phyloP scores from a whole-genome alignment of 2,888 invertebrate genomes.

The Schizotus pectinicornis region DNA sequence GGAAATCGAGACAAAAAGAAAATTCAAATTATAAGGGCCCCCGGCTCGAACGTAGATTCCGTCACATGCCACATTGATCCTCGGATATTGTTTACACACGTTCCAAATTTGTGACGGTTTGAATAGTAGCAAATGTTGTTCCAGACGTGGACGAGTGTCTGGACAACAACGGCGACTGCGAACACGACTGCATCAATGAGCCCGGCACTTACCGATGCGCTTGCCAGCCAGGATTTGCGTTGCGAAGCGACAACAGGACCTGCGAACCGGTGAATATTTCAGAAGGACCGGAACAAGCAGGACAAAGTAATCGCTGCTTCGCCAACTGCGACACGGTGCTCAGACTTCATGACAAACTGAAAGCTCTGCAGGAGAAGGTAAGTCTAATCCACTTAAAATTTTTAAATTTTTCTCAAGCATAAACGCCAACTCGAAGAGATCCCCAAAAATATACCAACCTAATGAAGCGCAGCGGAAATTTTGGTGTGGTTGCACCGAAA shows the following conservation, averaged over 20 bases:
- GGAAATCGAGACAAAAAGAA: too few species aligned
- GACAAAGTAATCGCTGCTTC: slow-evolving; percentile 64
- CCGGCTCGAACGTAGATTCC: too few species aligned
- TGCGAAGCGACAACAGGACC: slow-evolving; percentile 65
- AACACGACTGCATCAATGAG: slow-evolving; percentile 69
- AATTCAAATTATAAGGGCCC: too few species aligned
- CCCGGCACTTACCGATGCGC: slow-evolving; percentile 66
- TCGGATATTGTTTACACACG: too few species aligned
- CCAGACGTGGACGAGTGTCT: slow-evolving; percentile 66
- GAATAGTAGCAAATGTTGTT: slow-evolving; percentile 12
- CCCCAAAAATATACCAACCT: too few species aligned
- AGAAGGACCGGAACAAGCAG: slow-evolving; percentile 40
- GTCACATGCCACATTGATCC: too few species aligned
- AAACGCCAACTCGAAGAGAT: too few species aligned
- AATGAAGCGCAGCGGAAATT: too few species aligned
- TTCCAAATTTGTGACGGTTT: not conserved
- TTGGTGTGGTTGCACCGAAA: too few species aligned
- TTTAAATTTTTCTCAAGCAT: slow-evolving; percentile 3
- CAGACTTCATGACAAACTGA: slow-evolving; percentile 64
- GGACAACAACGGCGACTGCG: slow-evolving; percentile 67
- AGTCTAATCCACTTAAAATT: slow-evolving; percentile 21
- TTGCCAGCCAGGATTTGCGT: slow-evolving; percentile 63
- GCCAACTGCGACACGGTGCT: slow-evolving; percentile 69
- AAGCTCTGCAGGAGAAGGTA: slow-evolving; percentile 61
- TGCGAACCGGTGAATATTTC: slow-evolving; percentile 57